Evolutionary conservation across 2,888 invertebrate species (phyloP).

Genomic region (Parnassius glacialis): DNA sequence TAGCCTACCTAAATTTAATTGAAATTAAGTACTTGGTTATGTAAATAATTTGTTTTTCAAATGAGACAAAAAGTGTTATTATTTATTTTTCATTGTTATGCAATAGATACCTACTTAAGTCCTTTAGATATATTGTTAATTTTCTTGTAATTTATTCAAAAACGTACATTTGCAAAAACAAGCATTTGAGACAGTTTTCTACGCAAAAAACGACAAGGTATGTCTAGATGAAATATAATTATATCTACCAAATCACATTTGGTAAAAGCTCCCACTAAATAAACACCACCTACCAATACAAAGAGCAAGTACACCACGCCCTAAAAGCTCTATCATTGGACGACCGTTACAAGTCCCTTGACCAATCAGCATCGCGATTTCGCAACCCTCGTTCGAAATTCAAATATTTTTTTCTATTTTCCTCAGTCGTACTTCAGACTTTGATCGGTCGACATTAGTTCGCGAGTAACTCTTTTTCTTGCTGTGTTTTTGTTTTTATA

Average conservation of each 20-base stretch:
- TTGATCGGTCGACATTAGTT: slow-evolving; percentile 30
- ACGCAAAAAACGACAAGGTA: neutral
- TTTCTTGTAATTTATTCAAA: no score
- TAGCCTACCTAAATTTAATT: no score
- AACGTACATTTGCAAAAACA: no score
- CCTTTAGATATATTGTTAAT: no score
- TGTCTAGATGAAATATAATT: neutral
- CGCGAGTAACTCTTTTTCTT: neutral
- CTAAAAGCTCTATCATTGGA: slow-evolving; percentile 46
- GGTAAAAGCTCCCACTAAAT: neutral
- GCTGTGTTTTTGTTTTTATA: slow-evolving; percentile 10
- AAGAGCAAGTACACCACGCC: slow-evolving; percentile 35
- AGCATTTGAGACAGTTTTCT: no score
- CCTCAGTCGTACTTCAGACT: slow-evolving; percentile 45
- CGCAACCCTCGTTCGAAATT: slow-evolving; percentile 59
- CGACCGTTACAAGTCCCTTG: slow-evolving; percentile 20
- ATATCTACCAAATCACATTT: neutral
- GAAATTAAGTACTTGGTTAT: no score
- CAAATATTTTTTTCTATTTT: slow-evolving; percentile 47
- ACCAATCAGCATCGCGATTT: slow-evolving; percentile 48
- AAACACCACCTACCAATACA: neutral
- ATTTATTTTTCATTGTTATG: no score
- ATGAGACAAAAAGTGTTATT: no score
- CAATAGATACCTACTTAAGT: no score
- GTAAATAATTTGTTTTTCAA: no score